Evolutionary conservation across 2,888 invertebrate genomes (phyloP).

Genomic region (Tenthredo notha): DNA sequence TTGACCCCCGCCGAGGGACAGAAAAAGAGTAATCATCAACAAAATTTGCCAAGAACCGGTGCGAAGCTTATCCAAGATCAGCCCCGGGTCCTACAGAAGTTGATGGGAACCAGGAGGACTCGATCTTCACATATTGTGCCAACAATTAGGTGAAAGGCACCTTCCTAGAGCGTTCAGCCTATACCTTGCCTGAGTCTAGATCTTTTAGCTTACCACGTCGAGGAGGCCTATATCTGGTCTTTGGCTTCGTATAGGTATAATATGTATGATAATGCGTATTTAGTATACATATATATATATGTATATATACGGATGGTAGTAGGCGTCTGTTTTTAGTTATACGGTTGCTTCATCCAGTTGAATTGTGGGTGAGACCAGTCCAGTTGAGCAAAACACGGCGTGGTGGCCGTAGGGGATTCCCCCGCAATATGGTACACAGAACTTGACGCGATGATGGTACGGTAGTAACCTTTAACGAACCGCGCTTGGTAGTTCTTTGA

Average conservation of each 20-base stretch:
- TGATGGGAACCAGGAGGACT: constrained; percentile 76
- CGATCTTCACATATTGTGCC: constrained; percentile 77
- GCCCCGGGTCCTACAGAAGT: constrained; percentile 59
- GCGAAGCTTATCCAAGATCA: constrained; percentile 16
- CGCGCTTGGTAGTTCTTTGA: constrained; percentile 49
- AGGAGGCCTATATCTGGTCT: constrained; percentile 14
- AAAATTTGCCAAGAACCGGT: constrained; percentile 42
- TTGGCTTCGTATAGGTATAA: neutral
- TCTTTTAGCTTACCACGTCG: constrained; percentile 34
- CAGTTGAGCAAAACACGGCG: constrained; percentile 67
- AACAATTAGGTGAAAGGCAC: constrained; percentile 79
- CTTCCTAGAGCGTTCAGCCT: constrained; percentile 55
- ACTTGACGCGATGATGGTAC: constrained; percentile 62
- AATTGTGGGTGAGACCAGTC: constrained; percentile 56
- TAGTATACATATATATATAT: neutral
- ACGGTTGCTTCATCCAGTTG: constrained; percentile 51
- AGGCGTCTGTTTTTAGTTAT: constrained; percentile 45
- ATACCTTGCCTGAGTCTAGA: constrained; percentile 32
- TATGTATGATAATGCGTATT: constrained; percentile 30
- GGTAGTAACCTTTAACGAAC: constrained; percentile 68
- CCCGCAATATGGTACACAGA: constrained; percentile 38
- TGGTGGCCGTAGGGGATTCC: constrained; percentile 71
- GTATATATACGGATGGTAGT: constrained; percentile 5
- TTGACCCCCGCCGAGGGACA: neutral
- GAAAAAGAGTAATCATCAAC: neutral